Evolutionary conservation across 2,113 vertebrate genomes (phyloP).

Genomic region (Dolichallabes microphthalmus): DNA sequence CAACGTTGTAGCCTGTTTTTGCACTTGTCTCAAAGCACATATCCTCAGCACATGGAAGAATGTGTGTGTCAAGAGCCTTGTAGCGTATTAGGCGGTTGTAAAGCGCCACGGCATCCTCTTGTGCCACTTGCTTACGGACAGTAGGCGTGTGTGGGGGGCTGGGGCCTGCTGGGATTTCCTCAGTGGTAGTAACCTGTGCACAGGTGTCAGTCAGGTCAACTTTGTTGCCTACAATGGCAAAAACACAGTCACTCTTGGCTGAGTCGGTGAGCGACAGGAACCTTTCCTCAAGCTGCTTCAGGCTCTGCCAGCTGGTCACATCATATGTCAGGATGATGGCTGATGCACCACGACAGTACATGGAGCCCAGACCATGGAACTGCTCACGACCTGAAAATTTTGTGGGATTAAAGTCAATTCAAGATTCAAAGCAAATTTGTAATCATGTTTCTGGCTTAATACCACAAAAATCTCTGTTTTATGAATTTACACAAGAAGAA

Average conservation of each 20-base stretch:
- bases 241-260: constrained; percentile 86
- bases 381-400: constrained; percentile 83
- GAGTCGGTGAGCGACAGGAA: constrained; percentile 92
- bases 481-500: neutral
- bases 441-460: neutral
- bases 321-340: constrained; percentile 91
- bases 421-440: neutral
- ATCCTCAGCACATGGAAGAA: constrained; percentile 78
- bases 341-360: constrained; percentile 91
- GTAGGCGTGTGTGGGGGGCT: constrained; percentile 27
- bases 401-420: neutral
- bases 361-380: constrained; percentile 93
- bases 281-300: constrained; percentile 88
- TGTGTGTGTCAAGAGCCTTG: constrained; percentile 81
- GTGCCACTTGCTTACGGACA: constrained; percentile 74
- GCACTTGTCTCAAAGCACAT: constrained; percentile 98
- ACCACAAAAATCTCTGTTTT: neutral
- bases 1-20: constrained; percentile 90
- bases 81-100: constrained; percentile 87
- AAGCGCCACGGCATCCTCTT: constrained; percentile 80
- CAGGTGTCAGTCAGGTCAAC: constrained; percentile 79
- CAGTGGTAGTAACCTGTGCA: constrained; percentile 41
- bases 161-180: constrained; percentile 56
- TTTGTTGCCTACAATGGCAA: constrained; percentile 91
- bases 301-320: constrained; percentile 86